Evolutionary conservation across 2,113 vertebrate genomes (phyloP).

Genomic region (Chitala chitala): DNA sequence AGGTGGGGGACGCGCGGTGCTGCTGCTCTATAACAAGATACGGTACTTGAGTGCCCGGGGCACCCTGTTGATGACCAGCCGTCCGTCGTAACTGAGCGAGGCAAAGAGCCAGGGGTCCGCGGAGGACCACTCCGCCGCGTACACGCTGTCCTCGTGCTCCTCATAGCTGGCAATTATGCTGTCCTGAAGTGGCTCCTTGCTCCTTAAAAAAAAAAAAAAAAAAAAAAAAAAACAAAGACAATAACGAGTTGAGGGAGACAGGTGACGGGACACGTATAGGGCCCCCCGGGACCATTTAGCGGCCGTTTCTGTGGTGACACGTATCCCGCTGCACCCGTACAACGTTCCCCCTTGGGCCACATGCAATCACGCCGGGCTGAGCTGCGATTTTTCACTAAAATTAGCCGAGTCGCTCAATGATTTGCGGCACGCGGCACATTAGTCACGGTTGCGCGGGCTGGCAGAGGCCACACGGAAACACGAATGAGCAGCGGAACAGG

Average conservation of each 20-base stretch:
- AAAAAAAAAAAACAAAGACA: no score
- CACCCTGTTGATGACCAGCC: constrained; percentile 95
- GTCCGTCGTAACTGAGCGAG: constrained; percentile 92
- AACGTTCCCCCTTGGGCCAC: not conserved
- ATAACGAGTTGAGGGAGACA: no score
- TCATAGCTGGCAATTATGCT: constrained; percentile 93
- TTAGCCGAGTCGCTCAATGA: not conserved
- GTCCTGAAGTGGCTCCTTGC: constrained; percentile 87
- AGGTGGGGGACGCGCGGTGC: not conserved
- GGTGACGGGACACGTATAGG: constrained; percentile 10
- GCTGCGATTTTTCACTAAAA: not conserved
- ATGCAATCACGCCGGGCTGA: not conserved
- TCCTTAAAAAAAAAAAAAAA: constrained; percentile 54
- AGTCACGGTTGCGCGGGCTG: not conserved
- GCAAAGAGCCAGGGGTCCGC: constrained; percentile 97
- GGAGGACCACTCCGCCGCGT: constrained; percentile 94
- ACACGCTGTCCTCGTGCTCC: constrained; percentile 97
- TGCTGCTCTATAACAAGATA: constrained; percentile 69
- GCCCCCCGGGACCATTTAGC: not conserved
- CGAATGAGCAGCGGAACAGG: not conserved
- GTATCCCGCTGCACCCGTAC: not conserved
- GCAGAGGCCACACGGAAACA: not conserved
- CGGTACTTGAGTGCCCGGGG: constrained; percentile 91
- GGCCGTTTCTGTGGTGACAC: no score
- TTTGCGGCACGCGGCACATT: not conserved